Evolutionary conservation across 2,113 vertebrate genomes (phyloP).

Genomic region (Furnarius figulus): DNA sequence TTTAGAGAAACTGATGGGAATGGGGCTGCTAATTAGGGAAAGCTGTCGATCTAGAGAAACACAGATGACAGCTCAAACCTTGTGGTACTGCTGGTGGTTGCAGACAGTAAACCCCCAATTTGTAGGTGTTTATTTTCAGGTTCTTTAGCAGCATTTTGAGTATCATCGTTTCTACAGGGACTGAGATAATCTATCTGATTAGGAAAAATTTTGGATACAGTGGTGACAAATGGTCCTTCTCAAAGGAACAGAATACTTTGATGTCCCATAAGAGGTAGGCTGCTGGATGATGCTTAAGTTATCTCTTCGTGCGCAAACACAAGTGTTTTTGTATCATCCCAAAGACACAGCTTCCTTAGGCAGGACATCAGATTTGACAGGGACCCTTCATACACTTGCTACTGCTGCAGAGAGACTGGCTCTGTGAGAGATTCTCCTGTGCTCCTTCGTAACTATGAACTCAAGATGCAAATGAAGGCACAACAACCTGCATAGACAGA

Average conservation of each 20-base stretch:
- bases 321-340: background rate
- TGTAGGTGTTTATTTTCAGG: background rate
- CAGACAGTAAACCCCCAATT: background rate
- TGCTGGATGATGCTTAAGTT: background rate
- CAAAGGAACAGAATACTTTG: background rate
- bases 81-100: background rate
- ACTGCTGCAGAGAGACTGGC: background rate
- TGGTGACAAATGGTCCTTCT: accelerated
- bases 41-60: background rate
- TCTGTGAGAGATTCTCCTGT: accelerated
- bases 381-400: background rate
- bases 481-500: background rate
- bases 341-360: background rate
- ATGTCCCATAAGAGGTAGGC: background rate
- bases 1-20: background rate
- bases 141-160: background rate
- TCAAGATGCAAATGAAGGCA: background rate
- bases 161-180: background rate
- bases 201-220: background rate
- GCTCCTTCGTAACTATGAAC: background rate
- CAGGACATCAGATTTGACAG: background rate
- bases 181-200: background rate
- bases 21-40: background rate
- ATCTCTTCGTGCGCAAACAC: background rate
- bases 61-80: background rate